A percentile compares a stretch with the other conserved stretches of the same genome.
These are phyloP conservation scores for Macropis europaea DNA, from an alignment of 2,888 invertebrate species.

Conservation along the genomic window DNA sequence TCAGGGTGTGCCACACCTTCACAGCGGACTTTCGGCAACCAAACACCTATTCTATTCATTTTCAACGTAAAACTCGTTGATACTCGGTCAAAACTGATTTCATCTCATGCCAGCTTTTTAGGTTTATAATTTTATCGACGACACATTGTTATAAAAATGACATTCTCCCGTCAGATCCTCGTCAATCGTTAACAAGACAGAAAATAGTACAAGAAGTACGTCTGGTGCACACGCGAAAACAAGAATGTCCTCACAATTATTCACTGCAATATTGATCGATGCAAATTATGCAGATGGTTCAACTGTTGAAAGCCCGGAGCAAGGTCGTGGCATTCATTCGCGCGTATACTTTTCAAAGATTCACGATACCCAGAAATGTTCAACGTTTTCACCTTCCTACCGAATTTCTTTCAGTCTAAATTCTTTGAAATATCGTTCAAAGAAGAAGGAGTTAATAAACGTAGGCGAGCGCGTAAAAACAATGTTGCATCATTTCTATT, in stretches of 20 bases:
- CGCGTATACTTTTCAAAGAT: constrained; percentile 3
- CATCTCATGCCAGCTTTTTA: neutral
- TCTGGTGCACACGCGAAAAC: neutral
- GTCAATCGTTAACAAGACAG: neutral
- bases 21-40: neutral
- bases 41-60: constrained; percentile 4
- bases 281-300: constrained; percentile 44
- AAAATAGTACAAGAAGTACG: neutral
- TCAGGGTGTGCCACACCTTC: neutral
- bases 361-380: neutral
- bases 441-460: neutral
- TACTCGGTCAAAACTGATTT: neutral
- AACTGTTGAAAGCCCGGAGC: constrained; percentile 24
- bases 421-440: neutral
- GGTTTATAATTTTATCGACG: neutral
- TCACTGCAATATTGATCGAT: constrained; percentile 41
- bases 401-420: neutral
- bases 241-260: constrained; percentile 28
- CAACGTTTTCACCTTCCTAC: neutral
- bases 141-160: neutral
- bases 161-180: neutral
- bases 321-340: constrained; percentile 21
- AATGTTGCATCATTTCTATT: neutral
- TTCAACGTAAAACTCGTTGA: neutral
- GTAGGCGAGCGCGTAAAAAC: neutral